Conservation (phyloP, 2,113 vertebrate genomes). For the Taurulus bubalis region DNA sequence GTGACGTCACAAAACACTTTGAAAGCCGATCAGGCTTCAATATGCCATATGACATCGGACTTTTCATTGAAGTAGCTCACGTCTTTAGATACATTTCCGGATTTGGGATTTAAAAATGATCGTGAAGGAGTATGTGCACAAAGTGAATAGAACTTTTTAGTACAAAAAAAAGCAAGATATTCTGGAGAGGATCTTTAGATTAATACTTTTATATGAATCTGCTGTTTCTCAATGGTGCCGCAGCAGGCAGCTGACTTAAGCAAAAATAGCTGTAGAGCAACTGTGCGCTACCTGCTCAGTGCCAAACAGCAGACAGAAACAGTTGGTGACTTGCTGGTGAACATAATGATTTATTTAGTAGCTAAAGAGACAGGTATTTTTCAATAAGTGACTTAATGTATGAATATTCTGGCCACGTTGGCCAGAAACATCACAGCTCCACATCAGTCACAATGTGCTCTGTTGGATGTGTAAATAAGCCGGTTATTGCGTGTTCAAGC, state of each 20-base stretch:
- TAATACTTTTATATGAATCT: no score
- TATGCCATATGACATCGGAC: not conserved
- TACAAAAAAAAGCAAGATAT: no score
- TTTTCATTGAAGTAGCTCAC: no score
- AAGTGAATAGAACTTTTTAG: not conserved
- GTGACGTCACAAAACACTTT: not conserved
- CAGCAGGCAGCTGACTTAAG: no score
- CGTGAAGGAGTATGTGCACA: not conserved
- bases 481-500: not conserved
- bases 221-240: no score
- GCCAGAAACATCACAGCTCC: not conserved
- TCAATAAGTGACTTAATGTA: not conserved
- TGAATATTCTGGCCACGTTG: not conserved
- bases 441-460: not conserved
- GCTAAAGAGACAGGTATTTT: not conserved
- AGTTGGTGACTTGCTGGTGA: no score
- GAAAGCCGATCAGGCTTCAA: not conserved
- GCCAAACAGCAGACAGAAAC: no score
- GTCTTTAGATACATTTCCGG: not conserved
- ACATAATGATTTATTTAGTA: no score
- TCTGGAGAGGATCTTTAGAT: no score
- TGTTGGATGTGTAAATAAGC: not conserved
- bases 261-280: no score
- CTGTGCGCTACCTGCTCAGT: no score
- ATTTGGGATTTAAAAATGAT: not conserved